phyloP scores from a whole-genome alignment of 2,113 vertebrate species.

The Ellobius talpinus region DNA sequence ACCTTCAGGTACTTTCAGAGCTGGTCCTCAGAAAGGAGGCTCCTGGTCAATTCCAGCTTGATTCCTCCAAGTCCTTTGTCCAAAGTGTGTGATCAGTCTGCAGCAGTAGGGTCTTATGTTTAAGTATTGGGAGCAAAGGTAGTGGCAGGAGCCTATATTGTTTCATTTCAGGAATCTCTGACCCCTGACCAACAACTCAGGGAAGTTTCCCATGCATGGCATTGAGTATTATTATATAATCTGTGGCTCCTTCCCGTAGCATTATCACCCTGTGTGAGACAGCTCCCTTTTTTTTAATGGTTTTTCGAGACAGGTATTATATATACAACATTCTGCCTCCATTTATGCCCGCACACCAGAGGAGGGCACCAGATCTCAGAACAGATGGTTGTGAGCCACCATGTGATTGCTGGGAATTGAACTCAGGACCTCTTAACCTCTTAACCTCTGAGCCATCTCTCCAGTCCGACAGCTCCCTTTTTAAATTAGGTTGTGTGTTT shows the following conservation, averaged over 20 bases:
- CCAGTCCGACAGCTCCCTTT: not conserved
- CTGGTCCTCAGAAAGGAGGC: not conserved
- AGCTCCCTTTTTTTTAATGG: not conserved
- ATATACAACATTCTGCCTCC: too few species aligned
- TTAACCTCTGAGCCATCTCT: too few species aligned
- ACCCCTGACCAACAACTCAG: not conserved
- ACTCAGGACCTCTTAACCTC: too few species aligned
- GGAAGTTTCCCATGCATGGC: not conserved
- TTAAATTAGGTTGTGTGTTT: not conserved
- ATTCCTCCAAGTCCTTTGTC: not conserved
- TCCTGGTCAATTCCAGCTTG: not conserved
- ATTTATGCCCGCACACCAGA: too few species aligned
- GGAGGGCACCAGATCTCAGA: too few species aligned
- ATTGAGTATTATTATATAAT: not conserved
- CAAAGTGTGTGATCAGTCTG: not conserved
- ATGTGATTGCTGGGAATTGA: too few species aligned
- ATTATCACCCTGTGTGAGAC: not conserved
- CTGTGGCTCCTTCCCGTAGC: not conserved
- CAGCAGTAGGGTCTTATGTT: not conserved
- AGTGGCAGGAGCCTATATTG: not conserved
- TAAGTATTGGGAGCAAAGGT: not conserved
- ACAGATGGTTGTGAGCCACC: too few species aligned
- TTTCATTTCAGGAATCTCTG: not conserved
- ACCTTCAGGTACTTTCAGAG: not conserved
- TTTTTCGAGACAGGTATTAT: too few species aligned